Base-by-base conservation (phyloP, 2,888 invertebrate species). In the Nineta flava region DNA sequence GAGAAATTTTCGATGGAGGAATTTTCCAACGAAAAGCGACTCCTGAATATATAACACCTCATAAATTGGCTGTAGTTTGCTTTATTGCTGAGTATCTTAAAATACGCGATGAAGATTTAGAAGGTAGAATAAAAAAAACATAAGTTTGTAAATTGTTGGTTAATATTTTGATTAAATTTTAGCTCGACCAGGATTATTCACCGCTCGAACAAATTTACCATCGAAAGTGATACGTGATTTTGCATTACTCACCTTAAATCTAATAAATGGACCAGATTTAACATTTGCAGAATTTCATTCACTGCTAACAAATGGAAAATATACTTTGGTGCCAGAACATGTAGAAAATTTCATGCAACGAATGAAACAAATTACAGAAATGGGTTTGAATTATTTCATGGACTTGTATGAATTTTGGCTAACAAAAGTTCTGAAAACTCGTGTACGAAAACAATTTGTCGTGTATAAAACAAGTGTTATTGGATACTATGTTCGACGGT, bases 251-350 rank as follows among this genome's bases (percentile, higher is more conserved):
- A 75, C 87, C 31, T 69, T 91, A 13, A 85, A 87, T 65, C 67
- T 91, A 21, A 80, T 90, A 55, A 86, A 87, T 77, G 82, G 82
- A 56, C 83, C 87, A 16, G 87, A 88, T 61, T 76, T 87, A 74
- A 76, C 81, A 51, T 77, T 84, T 54, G 74, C 73, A 57, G 81
- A 81, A 59, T 65, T 83, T 51, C 76, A 79, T 65, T 69, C 70
- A 41, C 67, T 81, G 53, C 65, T 87, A n/a, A 76, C 74, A 34
- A 75, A 76, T 56, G 73, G 74, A 1, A 74, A 77, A 53, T 80
- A 77, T 57, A 67, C 72, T 55, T 62, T 82, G 50, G 62, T 76
- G 49, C 70, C 73, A 59, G 67, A 69, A 15, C 75, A 80, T 53
- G 67, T 78, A 13, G 70, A 72, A 54, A 73, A 74, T 50, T 76